A percentile compares a stretch with the other conserved stretches of the same genome.
Conservation (phyloP, 2,888 invertebrate species). For the Heliconius hortense region DNA sequence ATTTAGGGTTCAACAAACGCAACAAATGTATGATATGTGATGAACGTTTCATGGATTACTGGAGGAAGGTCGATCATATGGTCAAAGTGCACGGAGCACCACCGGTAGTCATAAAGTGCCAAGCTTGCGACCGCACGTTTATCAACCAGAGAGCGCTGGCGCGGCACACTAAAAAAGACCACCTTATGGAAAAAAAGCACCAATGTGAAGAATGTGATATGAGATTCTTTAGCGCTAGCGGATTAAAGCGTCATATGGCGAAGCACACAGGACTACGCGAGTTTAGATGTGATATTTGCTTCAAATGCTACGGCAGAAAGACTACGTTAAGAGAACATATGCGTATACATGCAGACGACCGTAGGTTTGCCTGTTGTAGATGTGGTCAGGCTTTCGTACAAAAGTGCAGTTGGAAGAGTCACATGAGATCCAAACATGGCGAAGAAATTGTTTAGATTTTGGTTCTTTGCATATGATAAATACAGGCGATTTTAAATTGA, state of each 20-base stretch:
- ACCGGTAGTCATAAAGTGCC: conserved; percentile 55
- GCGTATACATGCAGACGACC: conserved; percentile 53
- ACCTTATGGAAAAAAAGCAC: conserved; percentile 64
- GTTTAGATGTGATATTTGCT: conserved; percentile 62
- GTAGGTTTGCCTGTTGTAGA: conserved; percentile 52
- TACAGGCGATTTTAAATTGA: background rate
- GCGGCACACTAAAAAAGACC: conserved; percentile 62
- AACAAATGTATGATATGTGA: conserved; percentile 57
- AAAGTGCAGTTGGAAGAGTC: conserved; percentile 64
- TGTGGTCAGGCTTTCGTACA: conserved; percentile 56
- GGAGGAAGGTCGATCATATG: conserved; percentile 62
- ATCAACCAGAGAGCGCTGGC: conserved; percentile 54
- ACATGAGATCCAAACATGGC: conserved; percentile 59
- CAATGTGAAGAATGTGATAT: conserved; percentile 71
- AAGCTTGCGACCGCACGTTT: conserved; percentile 61
- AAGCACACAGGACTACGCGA: conserved; percentile 58
- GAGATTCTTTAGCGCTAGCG: conserved; percentile 54
- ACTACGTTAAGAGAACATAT: conserved; percentile 61
- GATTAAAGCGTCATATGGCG: conserved; percentile 56
- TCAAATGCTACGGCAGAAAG: conserved; percentile 57
- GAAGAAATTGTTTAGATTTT: conserved; percentile 42
- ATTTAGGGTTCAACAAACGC: conserved; percentile 48
- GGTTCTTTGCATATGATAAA: conserved; percentile 1
- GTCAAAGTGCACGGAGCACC: conserved; percentile 56
- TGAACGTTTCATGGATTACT: conserved; percentile 58